phyloP scores from a whole-genome alignment of 2,888 invertebrate species.

The Mythimna vitellina region DNA sequence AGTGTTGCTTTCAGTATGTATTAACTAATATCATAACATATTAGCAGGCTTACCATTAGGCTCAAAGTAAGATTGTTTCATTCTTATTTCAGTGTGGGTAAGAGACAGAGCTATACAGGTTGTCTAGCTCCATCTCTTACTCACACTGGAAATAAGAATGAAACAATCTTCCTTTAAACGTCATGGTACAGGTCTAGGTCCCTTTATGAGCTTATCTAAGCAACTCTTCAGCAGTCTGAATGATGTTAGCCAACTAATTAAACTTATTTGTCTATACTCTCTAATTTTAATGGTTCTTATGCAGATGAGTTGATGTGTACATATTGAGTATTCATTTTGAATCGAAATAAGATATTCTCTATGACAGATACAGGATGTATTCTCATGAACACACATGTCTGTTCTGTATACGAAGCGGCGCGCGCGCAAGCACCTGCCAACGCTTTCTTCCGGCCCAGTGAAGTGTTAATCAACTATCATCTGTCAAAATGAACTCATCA shows the following conservation, averaged over 20 bases:
- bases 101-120: too few species aligned
- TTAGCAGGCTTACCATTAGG: too few species aligned
- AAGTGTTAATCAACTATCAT: conserved; percentile 31
- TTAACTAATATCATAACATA: conserved; percentile 26
- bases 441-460: conserved; percentile 49
- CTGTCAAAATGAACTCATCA: conserved; percentile 45
- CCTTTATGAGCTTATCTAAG: conserved; percentile 10
- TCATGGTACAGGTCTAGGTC: too few species aligned
- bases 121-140: too few species aligned
- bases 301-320: conserved; percentile 13
- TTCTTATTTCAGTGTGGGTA: too few species aligned
- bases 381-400: conserved; percentile 18
- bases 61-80: too few species aligned
- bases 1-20: conserved; percentile 19
- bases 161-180: too few species aligned
- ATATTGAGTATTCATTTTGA: conserved; percentile 13
- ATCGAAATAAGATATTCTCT: conserved; percentile 16
- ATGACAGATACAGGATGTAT: conserved; percentile 28
- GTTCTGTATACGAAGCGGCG: conserved; percentile 9
- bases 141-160: too few species aligned
- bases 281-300: conserved; percentile 34
- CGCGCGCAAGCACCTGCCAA: conserved; percentile 27
- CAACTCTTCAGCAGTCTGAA: conserved; percentile 6
- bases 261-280: conserved; percentile 34
- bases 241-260: conserved; percentile 33